Conservation (phyloP, 2,888 invertebrate genomes). For the Sthenelais limicola region DNA sequence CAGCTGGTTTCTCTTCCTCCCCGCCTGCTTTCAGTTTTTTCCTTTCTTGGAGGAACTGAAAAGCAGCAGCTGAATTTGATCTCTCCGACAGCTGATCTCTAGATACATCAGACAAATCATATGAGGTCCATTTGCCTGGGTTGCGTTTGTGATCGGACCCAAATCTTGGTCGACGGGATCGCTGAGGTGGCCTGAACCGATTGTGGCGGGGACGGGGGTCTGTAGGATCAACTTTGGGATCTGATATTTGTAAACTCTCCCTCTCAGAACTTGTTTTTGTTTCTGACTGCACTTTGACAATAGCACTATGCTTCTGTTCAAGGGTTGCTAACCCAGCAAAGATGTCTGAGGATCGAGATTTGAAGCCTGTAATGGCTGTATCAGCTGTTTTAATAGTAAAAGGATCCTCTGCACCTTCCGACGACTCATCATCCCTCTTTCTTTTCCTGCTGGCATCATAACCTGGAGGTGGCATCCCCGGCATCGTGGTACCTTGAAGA, state of each 20-base stretch:
- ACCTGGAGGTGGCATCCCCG: too few species aligned
- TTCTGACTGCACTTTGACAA: background rate
- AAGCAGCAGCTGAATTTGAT: constrained; percentile 29
- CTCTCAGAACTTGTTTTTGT: background rate
- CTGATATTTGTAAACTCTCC: background rate
- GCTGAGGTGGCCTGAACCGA: constrained; percentile 16
- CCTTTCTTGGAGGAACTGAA: constrained; percentile 20
- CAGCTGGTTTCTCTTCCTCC: constrained; percentile 9
- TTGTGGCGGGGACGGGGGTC: background rate
- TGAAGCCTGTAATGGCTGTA: too few species aligned
- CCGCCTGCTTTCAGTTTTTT: background rate
- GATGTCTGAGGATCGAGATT: constrained; percentile 5
- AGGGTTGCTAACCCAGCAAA: constrained; percentile 28
- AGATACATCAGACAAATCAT: constrained; percentile 23
- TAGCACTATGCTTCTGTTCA: constrained; percentile 30
- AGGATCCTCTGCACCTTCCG: too few species aligned
- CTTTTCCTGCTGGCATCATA: too few species aligned
- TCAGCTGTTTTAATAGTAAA: too few species aligned
- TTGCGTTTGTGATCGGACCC: constrained; percentile 5
- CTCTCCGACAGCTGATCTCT: constrained; percentile 29
- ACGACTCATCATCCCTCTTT: too few species aligned
- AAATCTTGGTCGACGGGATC: background rate
- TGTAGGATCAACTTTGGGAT: background rate
- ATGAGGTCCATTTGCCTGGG: constrained; percentile 27
- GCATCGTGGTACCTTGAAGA: too few species aligned